Evolutionary conservation across 2,113 vertebrate species (phyloP).

Genomic region (Myanophis thanlyinensis): DNA sequence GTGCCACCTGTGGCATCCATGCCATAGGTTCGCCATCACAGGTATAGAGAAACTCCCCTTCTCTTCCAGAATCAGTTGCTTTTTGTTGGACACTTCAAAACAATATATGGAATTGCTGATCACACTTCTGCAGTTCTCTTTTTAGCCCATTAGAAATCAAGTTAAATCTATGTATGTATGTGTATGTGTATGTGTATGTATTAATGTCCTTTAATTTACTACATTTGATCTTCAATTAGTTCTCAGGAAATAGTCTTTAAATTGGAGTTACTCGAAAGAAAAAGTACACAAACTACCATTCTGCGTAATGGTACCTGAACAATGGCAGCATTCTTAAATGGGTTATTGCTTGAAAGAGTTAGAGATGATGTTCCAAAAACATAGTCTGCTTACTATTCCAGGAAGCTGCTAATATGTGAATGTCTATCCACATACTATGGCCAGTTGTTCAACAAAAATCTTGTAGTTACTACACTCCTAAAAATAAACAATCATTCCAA

Average conservation of each 20-base stretch:
- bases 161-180: not conserved
- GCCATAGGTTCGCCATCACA: too few species aligned
- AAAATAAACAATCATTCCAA: not conserved
- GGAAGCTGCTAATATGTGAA: constrained; percentile 45
- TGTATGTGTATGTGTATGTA: not conserved
- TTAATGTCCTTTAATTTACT: not conserved
- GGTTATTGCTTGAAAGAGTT: constrained; percentile 37
- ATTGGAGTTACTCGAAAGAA: constrained; percentile 4
- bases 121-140: not conserved
- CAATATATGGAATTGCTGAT: not conserved
- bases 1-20: too few species aligned
- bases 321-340: constrained; percentile 53
- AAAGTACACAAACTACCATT: constrained; percentile 28
- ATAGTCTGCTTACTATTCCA: constrained; percentile 38
- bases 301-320: constrained; percentile 58
- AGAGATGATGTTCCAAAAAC: constrained; percentile 52
- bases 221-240: not conserved
- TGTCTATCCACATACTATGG: constrained; percentile 18
- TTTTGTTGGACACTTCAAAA: not conserved
- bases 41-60: not conserved
- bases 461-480: constrained; percentile 36
- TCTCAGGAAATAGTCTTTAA: not conserved
- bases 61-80: not conserved
- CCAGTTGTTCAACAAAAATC: constrained; percentile 41
- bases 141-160: not conserved